Percentiles rank a stretch among this genome's conserved stretches.
These are phyloP conservation scores for Gymnogyps californianus DNA, from an alignment of 2,113 vertebrate genomes.

Conservation along the genomic window DNA sequence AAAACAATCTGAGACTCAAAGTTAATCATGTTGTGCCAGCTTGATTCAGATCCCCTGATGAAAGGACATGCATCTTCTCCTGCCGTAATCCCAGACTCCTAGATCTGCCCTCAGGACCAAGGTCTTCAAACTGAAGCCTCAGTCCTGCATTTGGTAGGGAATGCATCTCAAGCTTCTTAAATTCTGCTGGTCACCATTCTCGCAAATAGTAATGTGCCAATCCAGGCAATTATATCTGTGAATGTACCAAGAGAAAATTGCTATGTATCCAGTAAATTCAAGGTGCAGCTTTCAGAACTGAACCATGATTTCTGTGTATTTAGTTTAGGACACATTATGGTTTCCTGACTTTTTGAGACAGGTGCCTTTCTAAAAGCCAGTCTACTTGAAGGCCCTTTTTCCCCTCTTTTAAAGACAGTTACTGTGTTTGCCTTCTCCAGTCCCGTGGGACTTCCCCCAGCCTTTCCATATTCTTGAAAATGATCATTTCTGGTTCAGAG, in stretches of 20 bases:
- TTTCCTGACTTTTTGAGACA: neutral
- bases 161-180: neutral
- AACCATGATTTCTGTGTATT: neutral
- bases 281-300: neutral
- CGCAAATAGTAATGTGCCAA: neutral
- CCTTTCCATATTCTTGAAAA: neutral
- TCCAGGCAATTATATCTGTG: neutral
- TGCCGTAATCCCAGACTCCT: neutral
- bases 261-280: neutral
- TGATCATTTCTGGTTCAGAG: neutral
- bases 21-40: neutral
- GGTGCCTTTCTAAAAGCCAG: neutral
- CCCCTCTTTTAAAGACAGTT: neutral
- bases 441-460: neutral
- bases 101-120: neutral
- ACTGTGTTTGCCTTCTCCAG: neutral
- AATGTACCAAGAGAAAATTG: neutral
- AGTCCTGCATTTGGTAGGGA: neutral
- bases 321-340: neutral
- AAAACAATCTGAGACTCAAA: conserved; percentile 43
- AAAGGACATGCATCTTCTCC: neutral
- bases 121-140: neutral
- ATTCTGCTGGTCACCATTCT: neutral
- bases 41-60: neutral
- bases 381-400: neutral